Base-by-base conservation (phyloP, 2,113 vertebrate genomes). In the Glaucomys volans region DNA sequence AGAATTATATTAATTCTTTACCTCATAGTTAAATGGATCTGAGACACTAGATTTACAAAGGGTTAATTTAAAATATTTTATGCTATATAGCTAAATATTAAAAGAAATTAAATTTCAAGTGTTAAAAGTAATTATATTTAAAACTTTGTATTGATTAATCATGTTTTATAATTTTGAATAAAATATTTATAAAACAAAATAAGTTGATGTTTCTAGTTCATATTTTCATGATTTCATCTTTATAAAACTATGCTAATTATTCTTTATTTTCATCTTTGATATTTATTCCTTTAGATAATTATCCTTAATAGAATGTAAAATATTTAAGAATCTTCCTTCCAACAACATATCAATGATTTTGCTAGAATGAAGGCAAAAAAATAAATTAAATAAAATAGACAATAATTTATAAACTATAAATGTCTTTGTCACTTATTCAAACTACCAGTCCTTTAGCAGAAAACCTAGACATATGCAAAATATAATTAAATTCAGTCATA, bases 261-360 rank as follows among this genome's bases (percentile, higher is more conserved):
- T 28, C 11, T 79, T 92, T 83, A 26, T 2, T 74, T 35, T 92
- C 85, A 62, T 13, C 14, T 87, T 72, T 44, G 14, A 44, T 72
- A 85, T 74, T 90, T 93, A 87, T 90, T 95, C 22, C 69, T 87
- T 85, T 90, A 75, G 5, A 69, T 87, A 24, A 77, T 74, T 90
- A 32, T 26, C 11, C 59, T 94, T 69, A 91, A 62, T n/a, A 94
- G 66, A 84, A 83, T 4, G 95, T 28, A 80, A 66, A 94, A 84
- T 88, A 77, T 44, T 52, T 90, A 77, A 66, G 86, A 92, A 42
- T 82, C 17, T 54, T 90, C 42, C 88, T 71, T 92, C 30, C 11
- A 37, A 24, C 30, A 88, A 81, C 11, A 67, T 54, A 81, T 84
- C 44, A 91, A 17, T 86, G 18, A 87, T 32, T 95, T 47, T 87